Evolutionary conservation across 2,113 vertebrate genomes (phyloP).

Genomic region (Symphodus melops): DNA sequence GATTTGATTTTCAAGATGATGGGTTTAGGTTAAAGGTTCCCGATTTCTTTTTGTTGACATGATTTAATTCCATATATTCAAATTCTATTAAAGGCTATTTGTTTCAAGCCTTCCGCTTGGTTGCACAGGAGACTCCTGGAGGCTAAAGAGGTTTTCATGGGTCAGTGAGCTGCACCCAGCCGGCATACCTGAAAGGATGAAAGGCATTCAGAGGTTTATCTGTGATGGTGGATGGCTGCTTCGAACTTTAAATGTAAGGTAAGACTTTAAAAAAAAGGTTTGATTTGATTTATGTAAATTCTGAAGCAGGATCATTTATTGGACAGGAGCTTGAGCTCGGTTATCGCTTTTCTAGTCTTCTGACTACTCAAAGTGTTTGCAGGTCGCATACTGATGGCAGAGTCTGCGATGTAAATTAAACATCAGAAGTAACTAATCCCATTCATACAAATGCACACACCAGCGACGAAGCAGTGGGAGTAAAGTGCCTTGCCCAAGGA

Average conservation of each 20-base stretch:
- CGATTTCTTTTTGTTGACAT: conserved; percentile 32
- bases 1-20: conserved; percentile 9
- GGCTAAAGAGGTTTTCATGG: conserved; percentile 51
- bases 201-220: background rate
- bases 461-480: too few relatives aligned
- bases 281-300: background rate
- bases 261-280: background rate
- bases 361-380: too few relatives aligned
- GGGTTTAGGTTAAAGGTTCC: conserved; percentile 31
- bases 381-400: too few relatives aligned
- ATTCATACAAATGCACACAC: too few relatives aligned
- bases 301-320: background rate
- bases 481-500: too few relatives aligned
- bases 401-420: too few relatives aligned
- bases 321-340: background rate
- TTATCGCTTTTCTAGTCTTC: too few relatives aligned
- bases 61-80: conserved; percentile 60
- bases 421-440: too few relatives aligned
- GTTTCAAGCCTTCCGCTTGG: conserved; percentile 63
- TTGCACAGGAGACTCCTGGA: conserved; percentile 52
- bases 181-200: conserved; percentile 42
- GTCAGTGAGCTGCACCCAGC: conserved; percentile 43
- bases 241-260: background rate
- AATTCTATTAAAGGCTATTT: conserved; percentile 65
- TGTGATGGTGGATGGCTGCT: background rate